Evolutionary conservation across 1,140 invertebrate species (phyloP).

Genomic region (Trichogramma pretiosum): DNA sequence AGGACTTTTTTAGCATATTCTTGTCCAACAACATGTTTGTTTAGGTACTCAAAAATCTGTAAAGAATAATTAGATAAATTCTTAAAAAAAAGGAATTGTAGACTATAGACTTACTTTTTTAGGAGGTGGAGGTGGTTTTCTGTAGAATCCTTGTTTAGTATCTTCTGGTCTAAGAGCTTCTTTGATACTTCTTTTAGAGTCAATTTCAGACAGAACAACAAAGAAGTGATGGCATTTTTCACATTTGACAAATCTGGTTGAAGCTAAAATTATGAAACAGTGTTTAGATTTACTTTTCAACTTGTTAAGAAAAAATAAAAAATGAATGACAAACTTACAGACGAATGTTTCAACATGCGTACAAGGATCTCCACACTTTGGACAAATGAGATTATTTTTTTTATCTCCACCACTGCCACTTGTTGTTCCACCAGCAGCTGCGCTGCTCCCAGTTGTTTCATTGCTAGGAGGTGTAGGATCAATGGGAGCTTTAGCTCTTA

Average conservation of each 20-base stretch:
- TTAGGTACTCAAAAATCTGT: constrained; percentile 90
- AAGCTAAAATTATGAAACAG: constrained; percentile 47
- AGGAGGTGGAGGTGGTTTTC: constrained; percentile 82
- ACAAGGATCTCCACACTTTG: constrained; percentile 92
- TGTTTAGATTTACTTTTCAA: constrained; percentile 6
- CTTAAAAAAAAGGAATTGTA: background rate
- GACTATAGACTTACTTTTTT: constrained; percentile 60
- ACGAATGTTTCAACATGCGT: constrained; percentile 95
- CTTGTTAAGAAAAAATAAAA: background rate
- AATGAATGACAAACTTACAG: constrained; percentile 52
- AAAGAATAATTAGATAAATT: constrained; percentile 21
- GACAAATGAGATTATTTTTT: constrained; percentile 69
- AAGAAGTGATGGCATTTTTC: constrained; percentile 98
- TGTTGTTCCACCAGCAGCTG: constrained; percentile 21
- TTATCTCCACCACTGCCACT: constrained; percentile 42
- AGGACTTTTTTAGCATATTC: constrained; percentile 97
- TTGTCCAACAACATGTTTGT: constrained; percentile 96
- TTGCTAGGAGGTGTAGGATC: constrained; percentile 39
- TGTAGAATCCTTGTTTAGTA: constrained; percentile 51
- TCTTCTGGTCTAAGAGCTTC: constrained; percentile 60
- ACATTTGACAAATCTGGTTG: constrained; percentile 92
- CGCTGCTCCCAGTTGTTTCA: constrained; percentile 22
- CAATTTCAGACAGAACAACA: constrained; percentile 88
- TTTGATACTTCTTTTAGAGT: constrained; percentile 76
- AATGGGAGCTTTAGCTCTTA: constrained; percentile 33